These are phyloP conservation scores for Bergia puertoricense DNA, from an alignment of 92 coral and sea anemone genomes.

Conservation along the genomic window DNA sequence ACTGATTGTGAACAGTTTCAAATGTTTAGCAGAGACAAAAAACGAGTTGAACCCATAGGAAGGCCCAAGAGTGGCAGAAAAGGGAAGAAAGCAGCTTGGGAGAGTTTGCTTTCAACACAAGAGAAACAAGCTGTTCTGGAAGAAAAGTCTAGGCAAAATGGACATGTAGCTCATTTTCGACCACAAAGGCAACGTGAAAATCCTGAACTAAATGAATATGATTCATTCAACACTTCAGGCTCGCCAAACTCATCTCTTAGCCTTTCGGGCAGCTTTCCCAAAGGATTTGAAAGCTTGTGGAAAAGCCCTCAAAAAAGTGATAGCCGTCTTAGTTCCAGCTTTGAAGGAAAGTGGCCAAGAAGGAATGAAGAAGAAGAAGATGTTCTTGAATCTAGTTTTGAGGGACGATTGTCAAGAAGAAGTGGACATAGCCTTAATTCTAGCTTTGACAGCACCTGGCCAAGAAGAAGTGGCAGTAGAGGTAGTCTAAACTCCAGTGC, in stretches of 20 bases:
- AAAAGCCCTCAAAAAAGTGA: slow-evolving; percentile 31
- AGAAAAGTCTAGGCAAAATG: slow-evolving; percentile 35
- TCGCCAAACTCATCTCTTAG: slow-evolving; percentile 64
- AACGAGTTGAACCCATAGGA: slow-evolving; percentile 68
- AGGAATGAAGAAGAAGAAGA: slow-evolving; percentile 26
- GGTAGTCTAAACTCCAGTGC: slow-evolving; percentile 30
- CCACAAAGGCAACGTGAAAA: slow-evolving; percentile 37
- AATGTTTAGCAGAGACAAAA: slow-evolving; percentile 87
- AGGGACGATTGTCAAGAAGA: slow-evolving; percentile 37
- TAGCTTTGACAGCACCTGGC: slow-evolving; percentile 43
- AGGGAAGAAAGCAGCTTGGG: slow-evolving; percentile 87
- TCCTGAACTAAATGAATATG: slow-evolving; percentile 59
- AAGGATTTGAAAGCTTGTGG: slow-evolving; percentile 66
- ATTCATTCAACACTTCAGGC: slow-evolving; percentile 55
- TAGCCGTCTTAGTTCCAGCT: slow-evolving; percentile 39
- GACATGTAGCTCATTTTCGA: slow-evolving; percentile 49
- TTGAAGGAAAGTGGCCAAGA: slow-evolving; percentile 47
- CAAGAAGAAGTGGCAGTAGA: slow-evolving; percentile 39
- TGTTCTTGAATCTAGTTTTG: slow-evolving; percentile 48
- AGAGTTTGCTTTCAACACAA: slow-evolving; percentile 64
- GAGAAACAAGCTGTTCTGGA: slow-evolving; percentile 32
- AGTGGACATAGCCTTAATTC: slow-evolving; percentile 36
- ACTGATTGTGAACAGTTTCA: not conserved
- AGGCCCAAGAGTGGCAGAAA: slow-evolving; percentile 58
- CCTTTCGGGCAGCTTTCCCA: slow-evolving; percentile 70